Evolutionary conservation across 2,888 invertebrate species (phyloP).

Genomic region (Ophioninae sp.): DNA sequence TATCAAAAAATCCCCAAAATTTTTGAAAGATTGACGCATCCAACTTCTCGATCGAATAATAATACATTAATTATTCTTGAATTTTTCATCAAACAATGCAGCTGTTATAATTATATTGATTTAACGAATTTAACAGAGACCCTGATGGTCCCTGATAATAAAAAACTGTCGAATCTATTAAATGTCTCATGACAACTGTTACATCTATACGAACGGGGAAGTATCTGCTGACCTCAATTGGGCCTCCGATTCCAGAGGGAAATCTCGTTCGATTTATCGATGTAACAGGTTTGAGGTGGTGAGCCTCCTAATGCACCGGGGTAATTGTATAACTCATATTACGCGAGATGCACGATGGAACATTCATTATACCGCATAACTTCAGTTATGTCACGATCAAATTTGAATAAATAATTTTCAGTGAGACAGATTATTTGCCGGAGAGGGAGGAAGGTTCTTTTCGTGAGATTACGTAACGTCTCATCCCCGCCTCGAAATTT

Average conservation of each 20-base stretch:
- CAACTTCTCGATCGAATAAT: too few relatives aligned
- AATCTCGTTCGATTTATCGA: conserved; percentile 19
- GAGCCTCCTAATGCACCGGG: background rate
- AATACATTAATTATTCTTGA: too few relatives aligned
- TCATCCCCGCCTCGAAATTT: conserved; percentile 3
- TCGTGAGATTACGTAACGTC: conserved; percentile 39
- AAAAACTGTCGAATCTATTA: background rate
- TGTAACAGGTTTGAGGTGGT: conserved; percentile 9
- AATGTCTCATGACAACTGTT: background rate
- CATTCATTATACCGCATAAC: conserved; percentile 23
- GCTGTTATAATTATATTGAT: too few relatives aligned
- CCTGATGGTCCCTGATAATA: too few relatives aligned
- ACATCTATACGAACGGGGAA: background rate
- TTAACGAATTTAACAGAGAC: too few relatives aligned
- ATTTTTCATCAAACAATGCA: too few relatives aligned
- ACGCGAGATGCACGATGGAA: background rate
- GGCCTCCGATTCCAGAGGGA: background rate
- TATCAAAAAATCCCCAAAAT: too few relatives aligned
- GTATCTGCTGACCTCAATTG: background rate
- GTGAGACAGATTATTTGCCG: conserved; percentile 35
- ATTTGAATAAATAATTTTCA: conserved; percentile 45
- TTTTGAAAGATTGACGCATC: too few relatives aligned
- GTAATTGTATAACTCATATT: conserved; percentile 25
- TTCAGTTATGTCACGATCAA: conserved; percentile 52
- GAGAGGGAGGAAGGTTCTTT: conserved; percentile 4